Conservation (phyloP, 2,113 vertebrate genomes). For the Callipepla squamata region DNA sequence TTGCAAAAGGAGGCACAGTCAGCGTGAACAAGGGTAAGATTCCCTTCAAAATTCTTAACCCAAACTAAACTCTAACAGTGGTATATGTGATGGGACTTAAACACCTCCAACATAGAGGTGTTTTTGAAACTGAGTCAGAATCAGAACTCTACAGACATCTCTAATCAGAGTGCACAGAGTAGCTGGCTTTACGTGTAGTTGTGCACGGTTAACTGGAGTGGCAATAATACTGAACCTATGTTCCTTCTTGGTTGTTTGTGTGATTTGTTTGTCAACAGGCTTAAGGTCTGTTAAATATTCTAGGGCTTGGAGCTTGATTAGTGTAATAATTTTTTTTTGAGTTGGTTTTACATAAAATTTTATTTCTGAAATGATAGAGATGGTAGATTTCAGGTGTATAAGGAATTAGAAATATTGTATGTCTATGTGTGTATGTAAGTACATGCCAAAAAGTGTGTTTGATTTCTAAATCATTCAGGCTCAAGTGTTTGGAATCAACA, state of each 20-base stretch:
- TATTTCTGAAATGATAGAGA: neutral
- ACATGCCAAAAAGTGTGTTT: neutral
- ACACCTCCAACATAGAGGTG: neutral
- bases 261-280: neutral
- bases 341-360: neutral
- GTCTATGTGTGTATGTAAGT: neutral
- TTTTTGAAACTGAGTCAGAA: conserved; percentile 4
- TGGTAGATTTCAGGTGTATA: neutral
- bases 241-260: neutral
- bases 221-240: neutral
- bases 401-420: neutral
- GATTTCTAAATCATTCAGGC: neutral
- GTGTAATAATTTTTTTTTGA: neutral
- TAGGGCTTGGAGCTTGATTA: neutral
- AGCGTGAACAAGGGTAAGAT: neutral
- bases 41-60: neutral
- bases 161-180: neutral
- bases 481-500: neutral
- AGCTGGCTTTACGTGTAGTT: neutral
- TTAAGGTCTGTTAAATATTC: neutral
- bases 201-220: neutral
- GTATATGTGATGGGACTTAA: neutral
- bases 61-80: neutral
- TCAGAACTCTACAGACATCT: neutral
- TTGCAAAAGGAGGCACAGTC: neutral